A percentile compares a stretch with the other conserved stretches of the same genome.
Evolutionary conservation across 2,888 invertebrate genomes (phyloP).

Genomic region (Drosophila trichaetosa): DNA sequence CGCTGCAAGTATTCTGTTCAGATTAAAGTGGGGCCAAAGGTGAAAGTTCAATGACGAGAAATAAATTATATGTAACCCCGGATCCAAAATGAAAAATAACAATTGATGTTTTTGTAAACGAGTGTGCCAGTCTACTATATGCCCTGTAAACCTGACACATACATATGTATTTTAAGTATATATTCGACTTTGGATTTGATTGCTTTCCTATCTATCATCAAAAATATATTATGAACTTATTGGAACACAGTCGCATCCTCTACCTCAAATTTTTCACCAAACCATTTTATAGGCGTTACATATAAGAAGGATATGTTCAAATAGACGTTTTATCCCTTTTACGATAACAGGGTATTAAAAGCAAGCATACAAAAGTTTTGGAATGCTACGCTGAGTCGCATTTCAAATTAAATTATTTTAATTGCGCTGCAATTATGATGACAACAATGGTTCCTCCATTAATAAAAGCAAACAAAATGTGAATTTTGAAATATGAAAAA

Average conservation of each 20-base stretch:
- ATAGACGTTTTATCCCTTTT: not conserved
- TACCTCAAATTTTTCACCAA: not conserved
- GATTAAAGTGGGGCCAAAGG: constrained; percentile 32
- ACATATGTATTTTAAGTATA: not conserved
- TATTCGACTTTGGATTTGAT: not conserved
- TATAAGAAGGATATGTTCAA: not conserved
- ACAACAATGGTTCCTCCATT: constrained; percentile 48
- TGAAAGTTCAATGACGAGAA: constrained; percentile 65
- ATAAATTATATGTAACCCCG: constrained; percentile 39
- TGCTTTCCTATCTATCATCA: not conserved
- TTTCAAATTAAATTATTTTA: constrained; percentile 72
- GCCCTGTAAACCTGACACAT: not conserved
- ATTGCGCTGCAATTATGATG: constrained; percentile 71
- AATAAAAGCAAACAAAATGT: constrained; percentile 34
- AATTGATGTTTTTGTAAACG: not conserved
- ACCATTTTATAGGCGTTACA: not conserved
- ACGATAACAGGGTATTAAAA: not conserved
- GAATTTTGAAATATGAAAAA: constrained; percentile 22
- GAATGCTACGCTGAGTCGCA: constrained; percentile 35
- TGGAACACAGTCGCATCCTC: not conserved
- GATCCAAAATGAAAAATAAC: not conserved
- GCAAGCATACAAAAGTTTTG: constrained; percentile 21
- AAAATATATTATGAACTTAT: not conserved
- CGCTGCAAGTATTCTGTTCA: constrained; percentile 31
- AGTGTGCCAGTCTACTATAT: not conserved